These are phyloP conservation scores for Melanotaenia parkinsoni DNA, from an alignment of 2,797 vertebrate genomes.

Conservation along the genomic window DNA sequence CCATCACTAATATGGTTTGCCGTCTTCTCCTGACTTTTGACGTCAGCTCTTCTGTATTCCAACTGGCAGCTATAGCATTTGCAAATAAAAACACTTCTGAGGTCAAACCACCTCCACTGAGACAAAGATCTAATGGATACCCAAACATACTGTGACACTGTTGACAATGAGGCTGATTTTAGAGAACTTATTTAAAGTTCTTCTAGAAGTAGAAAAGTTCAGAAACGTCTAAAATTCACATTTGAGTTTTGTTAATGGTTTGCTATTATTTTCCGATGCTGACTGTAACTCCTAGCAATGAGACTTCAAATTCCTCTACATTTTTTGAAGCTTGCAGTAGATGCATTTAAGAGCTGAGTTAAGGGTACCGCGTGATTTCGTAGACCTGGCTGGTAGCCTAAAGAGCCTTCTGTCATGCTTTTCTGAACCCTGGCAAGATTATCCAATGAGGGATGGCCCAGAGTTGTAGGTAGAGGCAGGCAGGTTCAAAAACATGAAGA, in stretches of 20 bases:
- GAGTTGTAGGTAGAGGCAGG: conserved; percentile 43
- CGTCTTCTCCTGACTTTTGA: conserved; percentile 33
- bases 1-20: conserved; percentile 20
- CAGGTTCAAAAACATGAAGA: conserved; percentile 51
- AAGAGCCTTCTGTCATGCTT: conserved; percentile 43
- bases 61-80: conserved; percentile 41
- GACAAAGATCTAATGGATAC: conserved; percentile 32
- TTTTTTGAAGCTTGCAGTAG: conserved; percentile 23
- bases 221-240: not conserved
- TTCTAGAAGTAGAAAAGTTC: not conserved
- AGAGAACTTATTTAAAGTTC: conserved; percentile 30
- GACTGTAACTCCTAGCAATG: not conserved
- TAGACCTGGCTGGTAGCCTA: conserved; percentile 41
- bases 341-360: conserved; percentile 48
- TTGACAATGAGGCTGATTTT: conserved; percentile 24
- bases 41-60: conserved; percentile 38
- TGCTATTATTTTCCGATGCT: conserved; percentile 14
- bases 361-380: conserved; percentile 41
- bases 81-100: conserved; percentile 34
- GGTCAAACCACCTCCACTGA: conserved; percentile 29
- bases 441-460: conserved; percentile 54
- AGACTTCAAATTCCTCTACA: conserved; percentile 19
- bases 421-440: conserved; percentile 41
- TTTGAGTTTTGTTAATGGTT: conserved; percentile 1
- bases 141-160: conserved; percentile 24